Evolutionary conservation across 1,140 invertebrate species (phyloP), one percentile per base, ranked within the genome.

Genomic region (Drosophila baimaii): DNA sequence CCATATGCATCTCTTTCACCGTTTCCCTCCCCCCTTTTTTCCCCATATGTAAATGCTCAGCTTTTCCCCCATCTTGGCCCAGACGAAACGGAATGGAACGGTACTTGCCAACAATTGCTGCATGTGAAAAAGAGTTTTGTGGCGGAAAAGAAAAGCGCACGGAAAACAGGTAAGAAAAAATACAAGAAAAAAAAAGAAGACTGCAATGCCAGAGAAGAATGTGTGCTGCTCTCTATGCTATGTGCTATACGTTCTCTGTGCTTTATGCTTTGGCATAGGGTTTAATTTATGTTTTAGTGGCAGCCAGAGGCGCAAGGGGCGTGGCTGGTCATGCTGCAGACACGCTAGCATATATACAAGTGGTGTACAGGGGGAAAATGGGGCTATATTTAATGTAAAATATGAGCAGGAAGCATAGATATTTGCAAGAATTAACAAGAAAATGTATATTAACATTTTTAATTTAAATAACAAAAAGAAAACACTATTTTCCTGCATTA

Each of bases 41-140:
- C 7, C 35, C 44, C 35, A 44, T 58, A 77, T 77, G 75, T 77
- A 77, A 77, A 77, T 77, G 75, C 62, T 76, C 7, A 39, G 33
- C n/a, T 61, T 35, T 37, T 61, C n/a, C 35, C 63, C 27, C 27
- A n/a, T 73, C 59, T 13, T 37, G 61, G 46, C 39, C 39, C 73
- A 78, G 66, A 66, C 75, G 68, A 47, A 55, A 41, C 71, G 55
- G 46, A 66, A 76, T 56, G 49, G 63, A 78, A 88, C 83, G 84
- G 83, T 88, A 83, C 84, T 80, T 89, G 83, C 75, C 72, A 89
- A 78, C 84, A 88, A 89, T 78, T 89, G 84, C 80, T 80, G 84
- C 83, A 80, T 83, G 84, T 71, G 80, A 88, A 83, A 83, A 77
- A 82, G 61, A 68, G 77, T 73, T 70, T 80, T 75, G 76, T 85